Conservation (phyloP, 2,113 vertebrate genomes). For the Empidonax alnorum region DNA sequence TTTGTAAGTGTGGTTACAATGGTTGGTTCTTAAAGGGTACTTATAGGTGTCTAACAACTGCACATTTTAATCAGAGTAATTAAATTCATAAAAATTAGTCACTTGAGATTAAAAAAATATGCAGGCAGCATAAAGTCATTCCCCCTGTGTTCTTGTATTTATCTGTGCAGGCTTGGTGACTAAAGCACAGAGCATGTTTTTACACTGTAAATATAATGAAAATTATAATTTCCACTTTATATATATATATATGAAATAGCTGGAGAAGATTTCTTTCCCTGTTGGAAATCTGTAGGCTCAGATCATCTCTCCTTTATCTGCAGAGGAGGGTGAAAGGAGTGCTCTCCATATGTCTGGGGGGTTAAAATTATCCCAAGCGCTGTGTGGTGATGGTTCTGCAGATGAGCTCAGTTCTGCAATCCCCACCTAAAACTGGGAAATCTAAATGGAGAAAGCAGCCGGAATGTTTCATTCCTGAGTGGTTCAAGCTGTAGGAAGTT, state of each 20-base stretch:
- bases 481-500: not conserved
- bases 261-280: not conserved
- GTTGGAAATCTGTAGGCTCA: not conserved
- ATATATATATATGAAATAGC: not conserved
- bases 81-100: not conserved
- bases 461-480: not conserved
- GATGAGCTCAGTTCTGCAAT: not conserved
- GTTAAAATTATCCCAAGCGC: not conserved
- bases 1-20: not conserved
- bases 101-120: not conserved
- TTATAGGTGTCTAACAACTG: not conserved
- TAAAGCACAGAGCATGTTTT: not conserved
- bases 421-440: not conserved
- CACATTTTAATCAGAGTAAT: not conserved
- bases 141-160: not conserved
- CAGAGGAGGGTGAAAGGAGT: constrained; percentile 23
- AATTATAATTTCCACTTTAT: not conserved
- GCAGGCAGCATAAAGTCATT: not conserved
- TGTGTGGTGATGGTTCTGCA: not conserved
- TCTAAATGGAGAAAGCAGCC: not conserved
- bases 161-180: not conserved
- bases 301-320: not conserved
- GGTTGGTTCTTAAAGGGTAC: not conserved
- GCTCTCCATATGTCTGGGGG: constrained; percentile 33
- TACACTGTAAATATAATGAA: not conserved